Conservation (phyloP, 2,797 vertebrate species). For the Lates japonicus region DNA sequence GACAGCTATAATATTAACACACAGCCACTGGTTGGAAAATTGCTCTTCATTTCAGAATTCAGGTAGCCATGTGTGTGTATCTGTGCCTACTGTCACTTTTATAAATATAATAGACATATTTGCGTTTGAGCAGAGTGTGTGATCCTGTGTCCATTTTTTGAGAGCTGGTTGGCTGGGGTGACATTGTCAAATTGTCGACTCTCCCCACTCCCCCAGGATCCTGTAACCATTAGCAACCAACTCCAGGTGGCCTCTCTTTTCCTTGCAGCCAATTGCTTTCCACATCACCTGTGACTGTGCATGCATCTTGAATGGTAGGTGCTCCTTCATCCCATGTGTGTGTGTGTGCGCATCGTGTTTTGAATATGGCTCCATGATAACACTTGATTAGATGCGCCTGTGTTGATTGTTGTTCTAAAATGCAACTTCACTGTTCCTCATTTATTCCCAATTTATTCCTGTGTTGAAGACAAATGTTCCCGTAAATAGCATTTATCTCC, state of each 20-base stretch:
- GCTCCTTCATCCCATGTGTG: conserved; percentile 48
- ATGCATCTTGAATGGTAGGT: conserved; percentile 84
- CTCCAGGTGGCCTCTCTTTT: conserved; percentile 74
- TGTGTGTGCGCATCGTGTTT: conserved; percentile 32
- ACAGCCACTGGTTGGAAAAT: conserved; percentile 71
- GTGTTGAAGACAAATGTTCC: conserved; percentile 55
- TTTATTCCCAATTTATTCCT: conserved; percentile 62
- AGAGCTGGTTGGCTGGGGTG: conserved; percentile 74
- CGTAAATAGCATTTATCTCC: conserved; percentile 29
- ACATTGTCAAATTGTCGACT: conserved; percentile 84
- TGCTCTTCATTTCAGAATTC: conserved; percentile 63
- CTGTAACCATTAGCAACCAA: conserved; percentile 86
- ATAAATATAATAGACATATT: conserved; percentile 47
- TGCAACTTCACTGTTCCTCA: conserved; percentile 52
- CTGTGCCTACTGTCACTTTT: conserved; percentile 23
- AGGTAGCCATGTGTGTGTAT: conserved; percentile 24
- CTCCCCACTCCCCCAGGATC: conserved; percentile 76
- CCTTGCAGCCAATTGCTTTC: conserved; percentile 82
- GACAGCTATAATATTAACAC: conserved; percentile 75
- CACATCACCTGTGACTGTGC: conserved; percentile 73
- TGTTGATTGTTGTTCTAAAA: conserved; percentile 76
- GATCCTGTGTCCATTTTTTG: conserved; percentile 73
- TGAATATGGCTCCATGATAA: conserved; percentile 50
- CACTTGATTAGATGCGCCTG: conserved; percentile 58
- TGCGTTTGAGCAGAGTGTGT: conserved; percentile 49